These are phyloP conservation scores for Momotus momota DNA, from an alignment of 2,797 vertebrate species.

Conservation along the genomic window DNA sequence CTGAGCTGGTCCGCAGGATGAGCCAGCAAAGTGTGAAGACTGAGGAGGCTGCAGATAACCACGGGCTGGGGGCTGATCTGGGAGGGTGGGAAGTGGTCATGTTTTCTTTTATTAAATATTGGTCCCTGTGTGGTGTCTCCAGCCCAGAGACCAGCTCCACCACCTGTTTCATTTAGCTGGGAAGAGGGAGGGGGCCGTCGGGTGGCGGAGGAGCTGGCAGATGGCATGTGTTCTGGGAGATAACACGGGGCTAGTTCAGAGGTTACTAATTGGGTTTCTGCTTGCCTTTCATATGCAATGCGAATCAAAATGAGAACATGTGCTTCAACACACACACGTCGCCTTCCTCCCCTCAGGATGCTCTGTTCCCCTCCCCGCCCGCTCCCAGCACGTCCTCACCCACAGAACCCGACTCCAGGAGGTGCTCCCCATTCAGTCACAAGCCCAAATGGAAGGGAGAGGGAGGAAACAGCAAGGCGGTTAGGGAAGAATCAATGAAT, in stretches of 20 bases:
- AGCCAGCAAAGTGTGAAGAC: fast-evolving
- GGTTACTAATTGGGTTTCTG: slow-evolving; percentile 76
- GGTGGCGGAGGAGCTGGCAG: neutral
- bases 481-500: neutral
- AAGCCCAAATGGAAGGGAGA: fast-evolving
- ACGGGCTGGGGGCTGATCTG: neutral
- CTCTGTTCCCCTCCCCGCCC: fast-evolving
- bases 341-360: neutral
- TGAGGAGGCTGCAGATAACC: neutral
- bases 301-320: slow-evolving; percentile 34
- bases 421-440: neutral
- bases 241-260: slow-evolving; percentile 62
- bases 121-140: neutral
- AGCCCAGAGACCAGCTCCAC: neutral
- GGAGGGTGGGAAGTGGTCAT: neutral
- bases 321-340: neutral
- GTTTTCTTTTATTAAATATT: neutral
- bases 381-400: neutral
- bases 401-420: fast-evolving
- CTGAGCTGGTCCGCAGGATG: neutral
- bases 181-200: neutral
- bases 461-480: neutral
- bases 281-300: slow-evolving; percentile 53
- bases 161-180: neutral
- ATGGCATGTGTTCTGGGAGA: slow-evolving; percentile 61